phyloP scores from a whole-genome alignment of 1,140 invertebrate genomes.

The Bombus consobrinus region DNA sequence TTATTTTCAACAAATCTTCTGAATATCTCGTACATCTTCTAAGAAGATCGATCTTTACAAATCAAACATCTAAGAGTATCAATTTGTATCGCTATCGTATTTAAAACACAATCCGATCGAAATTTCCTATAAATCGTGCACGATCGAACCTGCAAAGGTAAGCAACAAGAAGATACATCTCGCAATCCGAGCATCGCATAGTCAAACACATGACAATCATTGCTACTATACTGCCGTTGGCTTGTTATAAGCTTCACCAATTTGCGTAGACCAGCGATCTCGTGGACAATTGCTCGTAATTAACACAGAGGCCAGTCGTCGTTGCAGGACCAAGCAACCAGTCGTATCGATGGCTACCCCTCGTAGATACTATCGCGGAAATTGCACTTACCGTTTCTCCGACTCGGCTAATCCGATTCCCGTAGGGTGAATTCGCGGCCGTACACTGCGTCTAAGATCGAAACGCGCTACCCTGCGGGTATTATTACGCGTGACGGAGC shows the following conservation, averaged over 20 bases:
- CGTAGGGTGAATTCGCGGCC: constrained; percentile 27
- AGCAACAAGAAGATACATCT: neutral
- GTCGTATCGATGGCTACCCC: constrained; percentile 51
- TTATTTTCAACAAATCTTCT: no score
- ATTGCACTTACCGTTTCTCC: constrained; percentile 71
- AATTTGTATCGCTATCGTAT: no score
- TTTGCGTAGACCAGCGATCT: constrained; percentile 52
- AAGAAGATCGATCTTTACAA: no score
- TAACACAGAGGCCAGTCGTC: constrained; percentile 57
- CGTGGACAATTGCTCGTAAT: constrained; percentile 70
- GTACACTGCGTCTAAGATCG: neutral
- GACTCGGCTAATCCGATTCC: constrained; percentile 68
- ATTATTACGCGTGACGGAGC: constrained; percentile 11
- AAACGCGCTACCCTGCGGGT: neutral
- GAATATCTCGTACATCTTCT: no score
- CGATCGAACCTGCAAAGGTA: neutral
- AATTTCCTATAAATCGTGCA: neutral
- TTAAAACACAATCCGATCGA: neutral
- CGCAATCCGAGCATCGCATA: constrained; percentile 60
- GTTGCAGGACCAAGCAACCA: constrained; percentile 42
- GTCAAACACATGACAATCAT: constrained; percentile 65
- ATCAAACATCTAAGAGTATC: neutral
- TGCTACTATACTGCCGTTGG: constrained; percentile 44
- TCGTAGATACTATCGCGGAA: constrained; percentile 67
- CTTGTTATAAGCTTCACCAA: constrained; percentile 56